Evolutionary conservation across 2,888 invertebrate genomes (phyloP), one percentile per base, ranked within the genome.

Genomic region (Lymantria dispar): DNA sequence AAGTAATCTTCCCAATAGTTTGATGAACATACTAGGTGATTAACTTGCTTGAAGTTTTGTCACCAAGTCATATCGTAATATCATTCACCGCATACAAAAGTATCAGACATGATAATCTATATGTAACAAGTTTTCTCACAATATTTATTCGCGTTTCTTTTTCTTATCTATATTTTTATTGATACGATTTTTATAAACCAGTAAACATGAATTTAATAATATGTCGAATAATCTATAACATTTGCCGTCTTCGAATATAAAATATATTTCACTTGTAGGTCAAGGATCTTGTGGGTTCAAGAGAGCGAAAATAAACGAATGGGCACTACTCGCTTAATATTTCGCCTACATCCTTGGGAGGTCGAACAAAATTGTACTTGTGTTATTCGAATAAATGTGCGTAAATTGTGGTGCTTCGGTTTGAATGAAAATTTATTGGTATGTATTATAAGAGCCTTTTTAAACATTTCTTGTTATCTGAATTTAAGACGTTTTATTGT

Each of bases 251-350:
- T 52, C 46, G 51, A 59, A 62, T 60, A 62, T 53, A 51, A 62
- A 56, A 56, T 63, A 55, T 55, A 63, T 61, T 58, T 62, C 51
- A 45, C 42, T 57, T 49, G 44, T 57, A 60, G 63, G 63, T 64
- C 64, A 69, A 70, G 67, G 58, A 56, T 64, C 62, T 54, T 48
- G 46, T 47, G 30, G 46, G 54, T 58, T 65, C 59, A 56, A 59
- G 60, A 49, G 60, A 57, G 63, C 59, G 60, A 58, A 54, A 52
- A 53, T 58, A 57, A 55, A 9, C 50, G 54, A 59, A 58, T 46
- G 54, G 54, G 45, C 47, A 53, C 56, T 54, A 63, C 52, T 58
- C 45, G 46, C 47, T 42, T 22, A 60, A 54, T 49, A 47, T 54
- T 47, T 51, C 47, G 54, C 38, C 45, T 48, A 57, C 44, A 44